Percentiles rank a stretch among this genome's conserved stretches.
Evolutionary conservation across 2,113 vertebrate genomes (phyloP).

Genomic region (Phalacrocorax carbo): DNA sequence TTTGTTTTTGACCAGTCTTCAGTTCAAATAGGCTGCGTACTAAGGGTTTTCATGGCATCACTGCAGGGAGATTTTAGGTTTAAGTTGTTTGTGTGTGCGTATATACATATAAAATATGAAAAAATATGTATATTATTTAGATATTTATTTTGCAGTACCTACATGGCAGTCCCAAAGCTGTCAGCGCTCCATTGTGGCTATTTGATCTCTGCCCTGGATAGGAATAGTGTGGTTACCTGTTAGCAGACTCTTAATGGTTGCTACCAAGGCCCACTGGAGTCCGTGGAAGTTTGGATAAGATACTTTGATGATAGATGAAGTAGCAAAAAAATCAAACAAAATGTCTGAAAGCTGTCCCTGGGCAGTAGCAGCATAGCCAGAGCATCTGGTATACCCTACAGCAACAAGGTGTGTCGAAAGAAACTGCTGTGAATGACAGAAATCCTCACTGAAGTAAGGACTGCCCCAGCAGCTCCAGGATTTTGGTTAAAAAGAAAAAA

Average conservation of each 20-base stretch:
- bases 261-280: not conserved
- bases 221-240: not conserved
- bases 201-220: not conserved
- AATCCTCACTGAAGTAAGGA: not conserved
- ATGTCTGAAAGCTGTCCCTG: not conserved
- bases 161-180: not conserved
- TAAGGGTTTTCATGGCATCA: not conserved
- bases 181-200: not conserved
- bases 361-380: not conserved
- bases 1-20: not conserved
- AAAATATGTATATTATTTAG: rapidly evolving
- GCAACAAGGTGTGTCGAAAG: not conserved
- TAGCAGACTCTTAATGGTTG: not conserved
- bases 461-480: not conserved
- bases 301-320: not conserved
- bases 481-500: not conserved
- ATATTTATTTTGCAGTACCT: not conserved
- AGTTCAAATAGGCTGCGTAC: not conserved
- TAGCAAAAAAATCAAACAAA: not conserved
- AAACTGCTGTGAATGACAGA: not conserved
- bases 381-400: constrained; percentile 4
- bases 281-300: not conserved
- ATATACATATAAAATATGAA: not conserved
- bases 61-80: not conserved
- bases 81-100: not conserved